Conservation (phyloP, 2,797 vertebrate genomes). For the Apogon talboti region DNA sequence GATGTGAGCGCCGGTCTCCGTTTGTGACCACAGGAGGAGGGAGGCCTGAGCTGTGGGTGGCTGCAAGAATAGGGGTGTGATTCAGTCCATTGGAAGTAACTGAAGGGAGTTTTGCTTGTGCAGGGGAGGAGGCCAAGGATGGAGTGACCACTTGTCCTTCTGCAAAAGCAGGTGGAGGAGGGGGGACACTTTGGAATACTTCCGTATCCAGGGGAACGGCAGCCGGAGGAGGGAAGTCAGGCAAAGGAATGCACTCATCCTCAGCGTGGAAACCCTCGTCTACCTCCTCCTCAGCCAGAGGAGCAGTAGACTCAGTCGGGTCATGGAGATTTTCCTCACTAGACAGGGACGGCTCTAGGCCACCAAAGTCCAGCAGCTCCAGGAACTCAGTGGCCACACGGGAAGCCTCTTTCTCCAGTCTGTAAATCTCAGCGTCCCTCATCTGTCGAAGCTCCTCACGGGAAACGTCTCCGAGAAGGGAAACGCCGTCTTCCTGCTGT, state of each 20-base stretch:
- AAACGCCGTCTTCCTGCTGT: constrained; percentile 89
- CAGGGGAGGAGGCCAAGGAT: constrained; percentile 38
- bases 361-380: constrained; percentile 91
- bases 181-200: constrained; percentile 78
- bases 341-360: constrained; percentile 86
- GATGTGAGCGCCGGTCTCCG: constrained; percentile 44
- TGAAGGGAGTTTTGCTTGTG: constrained; percentile 31
- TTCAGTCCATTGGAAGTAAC: constrained; percentile 42
- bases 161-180: constrained; percentile 82
- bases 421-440: constrained; percentile 90
- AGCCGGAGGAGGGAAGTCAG: constrained; percentile 73
- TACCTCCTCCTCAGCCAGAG: constrained; percentile 87
- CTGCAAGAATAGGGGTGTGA: constrained; percentile 20
- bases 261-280: constrained; percentile 90
- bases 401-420: constrained; percentile 91
- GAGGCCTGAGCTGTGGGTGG: constrained; percentile 38
- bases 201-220: constrained; percentile 73
- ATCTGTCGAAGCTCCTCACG: constrained; percentile 86
- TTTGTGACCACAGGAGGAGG: constrained; percentile 51
- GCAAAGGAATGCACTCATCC: constrained; percentile 81
- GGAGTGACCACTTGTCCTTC: constrained; percentile 62
- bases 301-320: constrained; percentile 83
- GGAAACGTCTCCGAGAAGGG: constrained; percentile 81
- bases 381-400: constrained; percentile 92
- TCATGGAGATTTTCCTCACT: constrained; percentile 89